Base-by-base conservation (phyloP, 1,140 invertebrate species). In the Bombus soroeensis region DNA sequence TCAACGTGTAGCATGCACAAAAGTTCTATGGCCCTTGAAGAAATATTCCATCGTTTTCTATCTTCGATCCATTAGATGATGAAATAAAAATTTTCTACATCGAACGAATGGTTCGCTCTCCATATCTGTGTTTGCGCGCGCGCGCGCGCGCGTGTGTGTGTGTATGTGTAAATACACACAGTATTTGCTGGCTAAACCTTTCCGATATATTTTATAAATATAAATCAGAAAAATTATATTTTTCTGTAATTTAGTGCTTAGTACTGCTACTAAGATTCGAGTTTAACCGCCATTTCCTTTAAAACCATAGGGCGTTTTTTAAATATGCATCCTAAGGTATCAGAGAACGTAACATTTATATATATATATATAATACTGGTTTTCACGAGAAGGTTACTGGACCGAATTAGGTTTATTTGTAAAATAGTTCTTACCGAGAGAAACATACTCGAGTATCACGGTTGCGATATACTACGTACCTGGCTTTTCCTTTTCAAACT, bases 231-330 rank as follows among this genome's bases (percentile, higher is more conserved):
- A 47, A 47, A 47, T 18, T 47, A 47, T 18, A 47, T 47, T 18
- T 5, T 18, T 18, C 5, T 0, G 13, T 43, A 15, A 47, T 0
- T 13, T 1, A 15, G 41, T 0, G 41, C 41, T 43, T 43, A 12
- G 12, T 43, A 13, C 12, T 13, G 43, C 13, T 47, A 0, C 13
- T 47, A 15, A 47, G 43, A 47, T 15, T 47, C 43, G 43, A 47
- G 13, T 47, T 0, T 5, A 15, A 47, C 9, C 9, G 6, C 0
- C 6, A 1, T 59, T 25, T 10, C 25, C 6, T 9, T 59, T 28
- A 59, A 59, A 59, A 59, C 9, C 22, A 3, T 59, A 9, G 9
- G 8, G 18, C 25, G 25, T 59, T 57, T 62, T 3, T n/a, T 13
- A 18, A 64, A 64, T 32, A 15, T 32, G 4, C 13, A 13, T 15